phyloP scores from a whole-genome alignment of 2,797 vertebrate species.

The Hippopotamyrus pictus region DNA sequence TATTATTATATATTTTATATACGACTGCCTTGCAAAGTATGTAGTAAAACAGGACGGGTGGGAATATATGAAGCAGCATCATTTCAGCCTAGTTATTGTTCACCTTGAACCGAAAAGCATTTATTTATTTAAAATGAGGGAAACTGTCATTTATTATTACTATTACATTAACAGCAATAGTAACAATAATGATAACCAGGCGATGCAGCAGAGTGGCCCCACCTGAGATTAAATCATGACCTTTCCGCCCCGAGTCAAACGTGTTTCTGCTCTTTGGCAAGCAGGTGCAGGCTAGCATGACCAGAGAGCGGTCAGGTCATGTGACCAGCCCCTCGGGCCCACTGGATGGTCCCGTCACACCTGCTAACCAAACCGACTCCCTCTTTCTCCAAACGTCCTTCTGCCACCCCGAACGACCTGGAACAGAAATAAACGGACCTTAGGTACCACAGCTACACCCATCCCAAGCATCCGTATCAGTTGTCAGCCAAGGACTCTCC shows the following conservation, averaged over 20 bases:
- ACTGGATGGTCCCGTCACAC: not conserved
- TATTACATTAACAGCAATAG: not conserved
- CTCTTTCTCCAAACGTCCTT: not conserved
- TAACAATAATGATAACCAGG: not conserved
- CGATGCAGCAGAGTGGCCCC: not conserved
- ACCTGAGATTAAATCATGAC: not conserved
- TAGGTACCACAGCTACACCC: not conserved
- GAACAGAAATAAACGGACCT: not conserved
- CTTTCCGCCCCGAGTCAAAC: not conserved
- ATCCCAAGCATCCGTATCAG: slow-evolving; percentile 17
- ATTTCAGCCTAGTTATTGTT: not conserved
- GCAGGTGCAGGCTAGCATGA: not conserved
- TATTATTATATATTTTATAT: not conserved
- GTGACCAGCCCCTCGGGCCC: not conserved
- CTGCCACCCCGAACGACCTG: not conserved
- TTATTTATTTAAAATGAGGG: not conserved
- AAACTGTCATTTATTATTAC: not conserved
- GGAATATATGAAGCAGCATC: not conserved
- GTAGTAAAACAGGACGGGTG: not conserved
- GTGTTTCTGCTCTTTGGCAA: not conserved
- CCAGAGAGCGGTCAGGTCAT: not conserved
- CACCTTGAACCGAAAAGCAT: not conserved
- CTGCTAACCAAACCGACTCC: not conserved
- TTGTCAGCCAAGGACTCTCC: slow-evolving; percentile 21
- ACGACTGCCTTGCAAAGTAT: not conserved